Conservation (phyloP, 1,140 invertebrate species). For the Dolichoris vasculosae region DNA sequence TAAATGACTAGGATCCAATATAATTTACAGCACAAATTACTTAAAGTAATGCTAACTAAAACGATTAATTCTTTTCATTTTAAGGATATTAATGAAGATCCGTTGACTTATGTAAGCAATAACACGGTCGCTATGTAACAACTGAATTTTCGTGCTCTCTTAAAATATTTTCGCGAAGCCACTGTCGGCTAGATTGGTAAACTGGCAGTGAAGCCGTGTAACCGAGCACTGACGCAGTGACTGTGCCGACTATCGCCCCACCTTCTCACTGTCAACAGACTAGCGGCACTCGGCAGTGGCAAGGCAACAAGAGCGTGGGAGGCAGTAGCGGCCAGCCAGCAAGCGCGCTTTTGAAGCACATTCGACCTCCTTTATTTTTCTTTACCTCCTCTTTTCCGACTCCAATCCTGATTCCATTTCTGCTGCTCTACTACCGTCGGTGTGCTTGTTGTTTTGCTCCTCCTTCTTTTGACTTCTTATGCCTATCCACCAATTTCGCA, state of each 20-base stretch:
- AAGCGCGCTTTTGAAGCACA: not conserved
- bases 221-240: constrained; percentile 38
- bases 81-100: not conserved
- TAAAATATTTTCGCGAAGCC: constrained; percentile 17
- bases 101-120: not conserved
- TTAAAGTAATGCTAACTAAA: not conserved
- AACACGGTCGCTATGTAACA: not conserved
- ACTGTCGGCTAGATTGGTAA: constrained; percentile 1
- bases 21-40: too few relatives aligned
- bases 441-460: too few relatives aligned
- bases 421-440: not conserved
- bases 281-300: not conserved
- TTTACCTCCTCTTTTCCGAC: not conserved
- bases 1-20: not conserved
- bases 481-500: too few relatives aligned
- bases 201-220: constrained; percentile 12
- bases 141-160: constrained; percentile 20
- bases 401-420: not conserved
- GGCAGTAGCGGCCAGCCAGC: not conserved
- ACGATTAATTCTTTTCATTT: constrained; percentile 7
- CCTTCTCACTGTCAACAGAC: constrained; percentile 45
- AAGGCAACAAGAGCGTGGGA: constrained; percentile 17
- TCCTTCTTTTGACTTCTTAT: too few relatives aligned
- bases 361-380: not conserved
- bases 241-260: constrained; percentile 41